Evolutionary conservation across 2,888 invertebrate genomes (phyloP).

Genomic region (Hedya salicella): DNA sequence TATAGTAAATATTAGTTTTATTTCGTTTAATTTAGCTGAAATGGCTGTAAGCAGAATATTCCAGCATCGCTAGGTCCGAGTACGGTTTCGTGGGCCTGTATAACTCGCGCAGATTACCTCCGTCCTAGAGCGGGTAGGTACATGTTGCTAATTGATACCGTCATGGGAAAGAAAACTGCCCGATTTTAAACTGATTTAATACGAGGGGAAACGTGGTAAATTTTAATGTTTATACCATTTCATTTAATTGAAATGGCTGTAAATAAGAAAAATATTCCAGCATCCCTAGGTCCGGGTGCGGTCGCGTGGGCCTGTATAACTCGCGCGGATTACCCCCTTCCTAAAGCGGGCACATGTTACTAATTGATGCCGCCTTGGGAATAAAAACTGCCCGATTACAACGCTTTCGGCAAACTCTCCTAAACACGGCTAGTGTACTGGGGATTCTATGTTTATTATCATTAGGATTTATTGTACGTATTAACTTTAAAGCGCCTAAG

Average conservation of each 20-base stretch:
- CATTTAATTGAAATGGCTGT: too few relatives aligned
- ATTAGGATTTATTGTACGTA: not conserved
- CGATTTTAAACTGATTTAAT: too few relatives aligned
- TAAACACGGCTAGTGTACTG: conserved; percentile 2
- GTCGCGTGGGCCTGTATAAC: conserved; percentile 57
- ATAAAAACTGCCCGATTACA: conserved; percentile 59
- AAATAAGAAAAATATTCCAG: conserved; percentile 59
- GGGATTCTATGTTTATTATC: not conserved
- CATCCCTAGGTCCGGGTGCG: conserved; percentile 52
- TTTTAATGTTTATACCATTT: too few relatives aligned
- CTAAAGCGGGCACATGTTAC: conserved; percentile 69
- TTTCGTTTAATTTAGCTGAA: too few relatives aligned
- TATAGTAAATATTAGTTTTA: too few relatives aligned
- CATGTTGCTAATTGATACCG: conserved; percentile 77
- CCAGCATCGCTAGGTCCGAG: conserved; percentile 57
- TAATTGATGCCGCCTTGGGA: conserved; percentile 75
- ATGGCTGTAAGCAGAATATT: too few relatives aligned
- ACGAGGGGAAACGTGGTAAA: too few relatives aligned
- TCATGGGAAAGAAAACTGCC: conserved; percentile 64
- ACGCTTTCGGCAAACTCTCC: too few relatives aligned
- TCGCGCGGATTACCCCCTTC: conserved; percentile 60
- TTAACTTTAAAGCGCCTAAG: not conserved
- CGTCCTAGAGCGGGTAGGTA: conserved; percentile 63
- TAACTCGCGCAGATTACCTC: conserved; percentile 64
- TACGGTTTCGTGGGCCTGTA: conserved; percentile 50